These are phyloP conservation scores for Blastobasis lacticolella DNA, from an alignment of 2,888 invertebrate genomes.

Conservation along the genomic window DNA sequence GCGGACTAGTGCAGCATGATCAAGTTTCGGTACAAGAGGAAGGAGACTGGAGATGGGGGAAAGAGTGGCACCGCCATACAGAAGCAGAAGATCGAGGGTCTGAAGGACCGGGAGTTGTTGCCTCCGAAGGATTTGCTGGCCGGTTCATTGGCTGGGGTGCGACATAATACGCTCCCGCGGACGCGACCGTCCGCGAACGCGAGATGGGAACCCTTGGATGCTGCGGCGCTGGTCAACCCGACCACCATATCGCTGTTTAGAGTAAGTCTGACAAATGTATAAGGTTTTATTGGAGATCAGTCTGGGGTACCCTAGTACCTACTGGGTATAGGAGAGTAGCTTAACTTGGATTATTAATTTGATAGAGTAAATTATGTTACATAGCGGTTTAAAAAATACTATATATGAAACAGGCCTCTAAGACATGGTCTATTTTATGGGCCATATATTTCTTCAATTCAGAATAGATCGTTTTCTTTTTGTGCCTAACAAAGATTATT, in stretches of 20 bases:
- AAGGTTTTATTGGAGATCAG: not conserved
- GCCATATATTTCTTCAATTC: too few relatives aligned
- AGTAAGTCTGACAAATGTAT: slow-evolving; percentile 44
- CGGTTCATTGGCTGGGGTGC: slow-evolving; percentile 53
- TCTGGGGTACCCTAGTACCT: too few relatives aligned
- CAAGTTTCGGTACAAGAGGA: slow-evolving; percentile 79
- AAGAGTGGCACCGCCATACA: slow-evolving; percentile 53
- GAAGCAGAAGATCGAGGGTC: slow-evolving; percentile 65
- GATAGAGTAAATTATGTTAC: too few relatives aligned
- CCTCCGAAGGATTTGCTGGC: slow-evolving; percentile 60
- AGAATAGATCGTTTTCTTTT: too few relatives aligned
- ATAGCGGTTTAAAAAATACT: too few relatives aligned
- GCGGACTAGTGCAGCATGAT: slow-evolving; percentile 70
- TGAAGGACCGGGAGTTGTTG: slow-evolving; percentile 56
- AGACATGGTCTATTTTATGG: too few relatives aligned
- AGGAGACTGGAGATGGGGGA: slow-evolving; percentile 61
- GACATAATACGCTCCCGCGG: slow-evolving; percentile 63
- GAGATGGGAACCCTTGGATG: slow-evolving; percentile 36
- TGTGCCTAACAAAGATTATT: too few relatives aligned
- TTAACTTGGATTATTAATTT: too few relatives aligned
- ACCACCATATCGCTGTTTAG: slow-evolving; percentile 57
- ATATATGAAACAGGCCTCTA: too few relatives aligned
- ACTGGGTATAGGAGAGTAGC: too few relatives aligned
- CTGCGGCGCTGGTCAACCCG: slow-evolving; percentile 40
- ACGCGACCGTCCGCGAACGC: slow-evolving; percentile 45